phyloP scores from a whole-genome alignment of 2,888 invertebrate genomes.

The Colostygia pectinataria region DNA sequence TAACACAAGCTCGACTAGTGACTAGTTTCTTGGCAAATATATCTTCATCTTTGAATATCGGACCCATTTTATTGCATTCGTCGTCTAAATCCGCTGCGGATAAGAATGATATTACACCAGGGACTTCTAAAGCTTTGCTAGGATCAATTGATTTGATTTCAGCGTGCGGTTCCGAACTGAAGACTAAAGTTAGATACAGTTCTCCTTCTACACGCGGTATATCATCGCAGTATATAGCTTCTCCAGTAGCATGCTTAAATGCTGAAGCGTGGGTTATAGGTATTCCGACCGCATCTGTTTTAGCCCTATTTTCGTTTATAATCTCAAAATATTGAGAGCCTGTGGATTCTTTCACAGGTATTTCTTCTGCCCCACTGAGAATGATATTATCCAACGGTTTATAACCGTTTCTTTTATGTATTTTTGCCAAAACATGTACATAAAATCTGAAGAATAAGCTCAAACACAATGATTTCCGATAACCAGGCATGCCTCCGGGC shows the following conservation, averaged over 20 bases:
- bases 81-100: conserved; percentile 89
- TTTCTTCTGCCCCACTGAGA: conserved; percentile 61
- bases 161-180: conserved; percentile 91
- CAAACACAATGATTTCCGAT: conserved; percentile 89
- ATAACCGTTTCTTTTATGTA: conserved; percentile 34
- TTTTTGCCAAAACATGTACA: conserved; percentile 67
- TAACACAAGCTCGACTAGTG: conserved; percentile 89
- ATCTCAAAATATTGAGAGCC: conserved; percentile 88
- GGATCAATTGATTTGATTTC: conserved; percentile 90
- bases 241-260: conserved; percentile 94
- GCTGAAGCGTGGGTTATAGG: conserved; percentile 92
- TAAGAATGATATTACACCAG: conserved; percentile 91
- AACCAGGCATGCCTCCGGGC: conserved; percentile 93
- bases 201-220: conserved; percentile 89
- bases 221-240: conserved; percentile 96
- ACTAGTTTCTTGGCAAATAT: conserved; percentile 90
- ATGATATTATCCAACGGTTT: conserved; percentile 34
- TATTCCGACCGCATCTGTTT: conserved; percentile 88
- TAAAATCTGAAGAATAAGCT: conserved; percentile 90
- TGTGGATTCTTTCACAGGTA: conserved; percentile 61
- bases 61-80: conserved; percentile 85
- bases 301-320: conserved; percentile 67
- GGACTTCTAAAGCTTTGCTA: conserved; percentile 86
- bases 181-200: conserved; percentile 89
- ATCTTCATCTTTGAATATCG: conserved; percentile 90